phyloP scores from a whole-genome alignment of 2,888 invertebrate genomes.

The Plagiodera versicolora region DNA sequence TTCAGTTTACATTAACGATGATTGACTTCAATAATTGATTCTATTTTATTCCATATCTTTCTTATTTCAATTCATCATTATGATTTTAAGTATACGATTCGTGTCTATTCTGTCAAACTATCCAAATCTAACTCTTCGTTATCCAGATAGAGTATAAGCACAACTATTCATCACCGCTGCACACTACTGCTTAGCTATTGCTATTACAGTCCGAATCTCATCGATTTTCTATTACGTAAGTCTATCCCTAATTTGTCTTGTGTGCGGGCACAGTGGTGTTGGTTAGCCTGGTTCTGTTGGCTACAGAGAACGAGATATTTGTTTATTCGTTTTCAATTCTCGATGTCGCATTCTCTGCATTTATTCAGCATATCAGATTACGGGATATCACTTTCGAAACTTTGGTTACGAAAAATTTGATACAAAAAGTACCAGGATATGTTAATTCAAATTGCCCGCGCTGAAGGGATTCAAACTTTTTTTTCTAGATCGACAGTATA shows the following conservation, averaged over 20 bases:
- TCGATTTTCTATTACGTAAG: slow-evolving; percentile 54
- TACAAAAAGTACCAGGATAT: too few species aligned
- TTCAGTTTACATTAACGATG: too few species aligned
- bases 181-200: slow-evolving; percentile 38
- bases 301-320: not conserved
- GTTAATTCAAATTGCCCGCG: too few species aligned
- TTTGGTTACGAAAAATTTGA: not conserved
- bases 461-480: too few species aligned
- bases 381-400: not conserved
- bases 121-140: too few species aligned
- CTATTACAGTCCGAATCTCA: slow-evolving; percentile 55
- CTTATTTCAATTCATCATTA: too few species aligned
- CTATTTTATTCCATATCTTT: too few species aligned
- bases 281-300: slow-evolving; percentile 15
- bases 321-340: not conserved
- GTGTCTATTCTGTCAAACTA: too few species aligned
- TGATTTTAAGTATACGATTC: too few species aligned
- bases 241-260: slow-evolving; percentile 36
- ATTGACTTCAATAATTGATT: too few species aligned
- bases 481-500: too few species aligned
- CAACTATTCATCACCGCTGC: slow-evolving; percentile 17
- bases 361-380: not conserved
- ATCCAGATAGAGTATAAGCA: not conserved
- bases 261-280: slow-evolving; percentile 22
- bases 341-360: not conserved